Evolutionary conservation across 2,113 vertebrate species (phyloP), one percentile per base, ranked within the genome.

Genomic region (Pao palembangensis): DNA sequence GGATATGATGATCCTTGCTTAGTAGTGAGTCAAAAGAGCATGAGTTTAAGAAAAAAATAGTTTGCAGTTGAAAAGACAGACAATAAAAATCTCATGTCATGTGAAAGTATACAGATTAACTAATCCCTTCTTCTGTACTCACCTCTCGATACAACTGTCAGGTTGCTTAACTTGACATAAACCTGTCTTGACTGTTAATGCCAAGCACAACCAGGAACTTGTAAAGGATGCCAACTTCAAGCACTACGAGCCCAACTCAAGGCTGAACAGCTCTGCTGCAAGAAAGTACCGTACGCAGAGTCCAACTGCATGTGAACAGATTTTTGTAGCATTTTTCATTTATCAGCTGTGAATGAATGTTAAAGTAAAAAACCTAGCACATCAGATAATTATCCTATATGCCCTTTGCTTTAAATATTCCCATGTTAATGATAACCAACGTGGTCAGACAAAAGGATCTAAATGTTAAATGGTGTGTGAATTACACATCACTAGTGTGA

Each of bases 1-100:
- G 90, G 87, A 73, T 61, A 59, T 59, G 80, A 56, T 6, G 15
- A 6, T 71, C 54, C 85, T 64, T 80, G 60, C 71, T 62, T 25
- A 20, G 18, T 34, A 46, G 51, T 38, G 44, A 16, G 15, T 47
- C 4, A 47, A 47, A n/a, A 13, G 17, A 47, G 0, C 44, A 17
- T n/a, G 8, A 47, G 44, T 7, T 8, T 47, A n/a, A n/a, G 15
- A 47, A n/a, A 10, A 17, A 47, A 47, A 7, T 47, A 1, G 13
- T 47, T 17, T 47, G 2, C 8, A 13, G n/a, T 16, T n/a, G 4
- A 46, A 15, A 46, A 46, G 44, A 47, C 6, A 13, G n/a, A 17
- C 44, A 47, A 16, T 47, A 16, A 17, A 47, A 6, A 8, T 16
- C n/a, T 47, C 0, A n/a, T n/a, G n/a, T 47, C n/a, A 25, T 42